Evolutionary conservation across 2,797 vertebrate genomes (phyloP).

Genomic region (Macropus fuliginosus): DNA sequence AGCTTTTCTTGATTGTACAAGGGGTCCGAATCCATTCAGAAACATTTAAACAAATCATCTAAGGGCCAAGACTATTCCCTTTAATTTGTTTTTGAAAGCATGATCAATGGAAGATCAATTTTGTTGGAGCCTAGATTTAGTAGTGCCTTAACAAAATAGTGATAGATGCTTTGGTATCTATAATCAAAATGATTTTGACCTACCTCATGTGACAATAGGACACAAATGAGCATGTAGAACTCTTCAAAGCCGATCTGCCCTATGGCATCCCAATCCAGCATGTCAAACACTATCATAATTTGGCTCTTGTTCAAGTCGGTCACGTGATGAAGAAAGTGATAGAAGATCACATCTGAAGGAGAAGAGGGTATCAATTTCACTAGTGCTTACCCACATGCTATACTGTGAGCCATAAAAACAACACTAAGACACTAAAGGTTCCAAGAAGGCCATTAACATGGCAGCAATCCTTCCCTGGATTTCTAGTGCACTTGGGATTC

Average conservation of each 20-base stretch:
- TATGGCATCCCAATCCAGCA: slow-evolving; percentile 65
- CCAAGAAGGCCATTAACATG: neutral
- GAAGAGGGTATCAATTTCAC: neutral
- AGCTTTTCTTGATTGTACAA: neutral
- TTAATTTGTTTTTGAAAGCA: neutral
- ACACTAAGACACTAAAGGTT: neutral
- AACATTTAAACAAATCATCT: neutral
- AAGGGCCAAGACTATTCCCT: neutral
- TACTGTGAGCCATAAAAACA: neutral
- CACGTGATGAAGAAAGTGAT: slow-evolving; percentile 76
- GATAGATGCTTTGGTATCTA: fast-evolving
- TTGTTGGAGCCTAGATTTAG: neutral
- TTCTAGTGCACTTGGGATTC: neutral
- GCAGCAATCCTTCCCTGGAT: no score
- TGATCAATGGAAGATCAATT: neutral
- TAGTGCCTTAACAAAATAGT: fast-evolving
- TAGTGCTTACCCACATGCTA: neutral
- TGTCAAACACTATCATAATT: slow-evolving; percentile 76
- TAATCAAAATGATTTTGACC: neutral
- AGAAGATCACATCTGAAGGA: slow-evolving; percentile 78
- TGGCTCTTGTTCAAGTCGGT: slow-evolving; percentile 56
- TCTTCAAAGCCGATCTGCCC: slow-evolving; percentile 80
- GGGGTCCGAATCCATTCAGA: neutral
- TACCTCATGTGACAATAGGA: slow-evolving; percentile 79
- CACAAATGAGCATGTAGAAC: slow-evolving; percentile 76